phyloP scores from a whole-genome alignment of 2,888 invertebrate species.

The Drosophila putrida region DNA sequence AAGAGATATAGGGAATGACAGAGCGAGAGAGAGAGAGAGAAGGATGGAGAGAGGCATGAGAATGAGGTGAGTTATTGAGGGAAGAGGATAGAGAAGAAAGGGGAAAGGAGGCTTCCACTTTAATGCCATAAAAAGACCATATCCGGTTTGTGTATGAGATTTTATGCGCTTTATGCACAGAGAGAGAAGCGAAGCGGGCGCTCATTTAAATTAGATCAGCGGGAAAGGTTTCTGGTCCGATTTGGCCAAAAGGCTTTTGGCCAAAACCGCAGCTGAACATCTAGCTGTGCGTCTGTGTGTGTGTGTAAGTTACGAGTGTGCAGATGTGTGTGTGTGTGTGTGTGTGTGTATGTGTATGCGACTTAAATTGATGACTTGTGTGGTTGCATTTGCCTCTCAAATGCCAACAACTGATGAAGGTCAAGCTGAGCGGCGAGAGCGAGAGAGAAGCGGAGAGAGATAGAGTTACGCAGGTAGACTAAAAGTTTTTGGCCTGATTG shows the following conservation, averaged over 20 bases:
- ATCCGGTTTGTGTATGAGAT: constrained; percentile 67
- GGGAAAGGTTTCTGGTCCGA: constrained; percentile 35
- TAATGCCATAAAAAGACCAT: constrained; percentile 67
- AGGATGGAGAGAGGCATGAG: neutral
- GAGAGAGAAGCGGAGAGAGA: neutral
- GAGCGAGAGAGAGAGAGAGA: neutral
- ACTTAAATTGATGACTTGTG: constrained; percentile 41
- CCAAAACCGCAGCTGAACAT: constrained; percentile 22
- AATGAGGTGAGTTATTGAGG: neutral
- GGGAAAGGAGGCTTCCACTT: constrained; percentile 29
- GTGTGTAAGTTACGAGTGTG: constrained; percentile 20
- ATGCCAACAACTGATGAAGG: constrained; percentile 28
- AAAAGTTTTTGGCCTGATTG: neutral
- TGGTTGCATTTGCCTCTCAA: constrained; percentile 22
- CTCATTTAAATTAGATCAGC: constrained; percentile 75
- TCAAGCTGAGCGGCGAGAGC: constrained; percentile 9
- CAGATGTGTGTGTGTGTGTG: constrained; percentile 1
- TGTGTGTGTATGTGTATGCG: constrained; percentile 3
- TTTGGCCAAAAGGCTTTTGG: constrained; percentile 29
- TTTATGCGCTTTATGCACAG: constrained; percentile 61
- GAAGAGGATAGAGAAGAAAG: too few relatives aligned
- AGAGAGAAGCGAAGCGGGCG: constrained; percentile 13
- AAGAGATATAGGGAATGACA: neutral
- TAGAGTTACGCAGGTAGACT: neutral
- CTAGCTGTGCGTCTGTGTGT: constrained; percentile 21